A percentile compares a stretch with the other conserved stretches of the same genome.
These are phyloP conservation scores for Linhomoeus sp. DNA, from an alignment of 2,888 invertebrate genomes.

Conservation along the genomic window DNA sequence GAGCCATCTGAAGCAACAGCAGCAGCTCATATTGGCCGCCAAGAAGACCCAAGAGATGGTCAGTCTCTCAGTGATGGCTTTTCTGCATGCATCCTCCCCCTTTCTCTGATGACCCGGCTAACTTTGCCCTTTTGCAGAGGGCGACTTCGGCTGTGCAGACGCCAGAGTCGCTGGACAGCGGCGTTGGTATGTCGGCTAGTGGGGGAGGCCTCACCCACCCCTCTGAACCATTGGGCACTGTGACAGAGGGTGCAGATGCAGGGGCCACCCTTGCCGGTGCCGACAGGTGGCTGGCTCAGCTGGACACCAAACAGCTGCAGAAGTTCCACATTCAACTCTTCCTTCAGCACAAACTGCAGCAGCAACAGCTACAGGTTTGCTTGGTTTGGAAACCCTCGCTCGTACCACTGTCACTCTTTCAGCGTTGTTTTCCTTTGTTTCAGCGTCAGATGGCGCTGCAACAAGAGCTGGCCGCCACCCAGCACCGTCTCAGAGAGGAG, in stretches of 20 bases:
- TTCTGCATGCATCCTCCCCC: no score
- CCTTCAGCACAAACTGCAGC: conserved; percentile 13
- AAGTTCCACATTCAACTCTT: conserved; percentile 14
- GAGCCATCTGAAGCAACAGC: conserved; percentile 18
- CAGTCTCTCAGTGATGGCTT: no score
- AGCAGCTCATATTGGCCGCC: conserved; percentile 18
- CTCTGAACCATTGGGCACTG: no score
- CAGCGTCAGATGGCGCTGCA: conserved; percentile 8
- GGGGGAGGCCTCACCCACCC: no score
- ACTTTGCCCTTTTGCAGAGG: no score
- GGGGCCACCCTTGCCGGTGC: no score
- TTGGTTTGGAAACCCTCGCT: not conserved
- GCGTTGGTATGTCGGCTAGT: no score
- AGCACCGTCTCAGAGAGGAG: conserved; percentile 16
- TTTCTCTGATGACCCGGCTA: no score
- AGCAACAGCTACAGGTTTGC: conserved; percentile 8
- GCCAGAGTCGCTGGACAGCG: no score
- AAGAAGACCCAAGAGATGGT: conserved; percentile 12
- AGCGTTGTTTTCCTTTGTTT: not conserved
- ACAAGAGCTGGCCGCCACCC: conserved; percentile 12
- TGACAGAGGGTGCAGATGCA: no score
- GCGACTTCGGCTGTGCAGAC: no score
- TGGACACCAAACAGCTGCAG: conserved; percentile 13
- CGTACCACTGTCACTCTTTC: not conserved
- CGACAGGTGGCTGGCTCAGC: conserved; percentile 4